Evolutionary conservation across 2,888 invertebrate species (phyloP), one percentile per base, ranked within the genome.

Genomic region (Apomyelois bistriatella): DNA sequence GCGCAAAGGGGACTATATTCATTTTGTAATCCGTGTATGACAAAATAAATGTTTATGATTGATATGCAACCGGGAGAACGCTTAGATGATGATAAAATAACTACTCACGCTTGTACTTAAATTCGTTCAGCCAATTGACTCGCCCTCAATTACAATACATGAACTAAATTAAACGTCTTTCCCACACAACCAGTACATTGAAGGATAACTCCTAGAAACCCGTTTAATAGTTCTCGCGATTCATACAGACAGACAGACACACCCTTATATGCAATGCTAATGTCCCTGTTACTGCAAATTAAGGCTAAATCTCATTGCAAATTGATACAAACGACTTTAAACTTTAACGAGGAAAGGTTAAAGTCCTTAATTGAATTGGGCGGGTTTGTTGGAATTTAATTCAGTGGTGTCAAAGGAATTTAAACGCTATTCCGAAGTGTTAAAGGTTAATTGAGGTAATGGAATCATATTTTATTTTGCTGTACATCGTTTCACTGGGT

Each of bases 371-470:
- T 32, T 32, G 5, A 1, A 9, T 9, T 46, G 9, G 12, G 6
- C 1, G 22, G 22, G 30, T 28, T 15, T 30, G 15, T 32, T 16
- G 40, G 32, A 43, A 8, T 4, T n/a, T 59, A 68, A 70, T 68
- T 60, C 65, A 60, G 53, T 54, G 49, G 59, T 53, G 62, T 64
- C 68, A 70, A 62, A 64, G 73, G 64, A 84, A 76, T 82, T 74
- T 79, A 68, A 66, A 64, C 76, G 76, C 64, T 82, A 74, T 55
- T 2, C 15, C 48, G 37, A 70, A 58, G 70, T 67, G 70, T 75
- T 82, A 79, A 72, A 71, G 75, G 72, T 70, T 65, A 72, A 72
- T 70, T 72, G 61, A 57, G 54, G 61, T 67, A 65, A 71, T 73
- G 76, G 68, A 68, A 73, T 66, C 2, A 22, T 22, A 22, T 22